Percentiles rank a stretch among this genome's conserved stretches.
Evolutionary conservation across 2,888 invertebrate species (phyloP).

Genomic region (Brassicogethes aeneus): DNA sequence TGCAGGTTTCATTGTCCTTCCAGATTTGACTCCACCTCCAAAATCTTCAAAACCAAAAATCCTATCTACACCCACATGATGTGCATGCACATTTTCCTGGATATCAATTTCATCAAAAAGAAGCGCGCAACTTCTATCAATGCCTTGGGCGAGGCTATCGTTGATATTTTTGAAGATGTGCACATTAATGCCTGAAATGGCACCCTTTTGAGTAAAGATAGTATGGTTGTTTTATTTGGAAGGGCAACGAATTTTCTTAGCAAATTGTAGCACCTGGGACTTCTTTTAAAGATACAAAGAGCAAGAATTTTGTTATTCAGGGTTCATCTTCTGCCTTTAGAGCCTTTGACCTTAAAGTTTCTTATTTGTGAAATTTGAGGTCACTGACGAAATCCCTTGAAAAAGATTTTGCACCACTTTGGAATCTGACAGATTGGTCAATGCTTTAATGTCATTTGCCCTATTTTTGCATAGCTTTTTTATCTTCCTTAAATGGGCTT

Average conservation of each 20-base stretch:
- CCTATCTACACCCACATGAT: neutral
- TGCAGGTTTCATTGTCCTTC: neutral
- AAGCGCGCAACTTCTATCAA: neutral
- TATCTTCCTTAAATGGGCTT: neutral
- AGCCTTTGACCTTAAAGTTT: neutral
- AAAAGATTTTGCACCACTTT: neutral
- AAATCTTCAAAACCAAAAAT: constrained; percentile 4
- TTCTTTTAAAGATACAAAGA: constrained; percentile 11
- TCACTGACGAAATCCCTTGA: constrained; percentile 4
- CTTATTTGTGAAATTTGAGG: constrained; percentile 10
- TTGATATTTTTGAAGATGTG: constrained; percentile 8
- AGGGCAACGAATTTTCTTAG: constrained; percentile 7
- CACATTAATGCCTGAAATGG: constrained; percentile 9
- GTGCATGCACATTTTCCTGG: constrained; percentile 4
- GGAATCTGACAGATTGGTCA: neutral
- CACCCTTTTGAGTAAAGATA: constrained; percentile 4
- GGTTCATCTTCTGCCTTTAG: constrained; percentile 14
- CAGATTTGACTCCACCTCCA: neutral
- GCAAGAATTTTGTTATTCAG: constrained; percentile 15
- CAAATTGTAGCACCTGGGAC: no score
- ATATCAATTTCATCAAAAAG: constrained; percentile 9
- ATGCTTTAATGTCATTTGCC: neutral
- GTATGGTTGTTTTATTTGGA: constrained; percentile 5
- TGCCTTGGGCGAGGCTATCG: constrained; percentile 1
- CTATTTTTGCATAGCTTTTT: neutral